Evolutionary conservation across 2,113 vertebrate species (phyloP).

Genomic region (Etia nguti): DNA sequence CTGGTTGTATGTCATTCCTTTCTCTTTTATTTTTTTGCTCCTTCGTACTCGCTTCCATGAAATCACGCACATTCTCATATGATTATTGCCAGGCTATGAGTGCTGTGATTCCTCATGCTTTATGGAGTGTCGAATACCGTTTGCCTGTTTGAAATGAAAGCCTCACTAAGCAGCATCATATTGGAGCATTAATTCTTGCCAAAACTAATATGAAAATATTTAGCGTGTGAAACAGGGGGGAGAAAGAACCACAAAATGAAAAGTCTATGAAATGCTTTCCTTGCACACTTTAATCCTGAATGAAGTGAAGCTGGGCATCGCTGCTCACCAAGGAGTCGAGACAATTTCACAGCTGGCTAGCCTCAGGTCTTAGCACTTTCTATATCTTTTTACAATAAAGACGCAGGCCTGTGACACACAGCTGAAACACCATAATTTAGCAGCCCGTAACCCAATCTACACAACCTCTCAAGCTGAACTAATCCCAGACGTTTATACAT

Average conservation of each 20-base stretch:
- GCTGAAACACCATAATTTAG: slow-evolving; percentile 47
- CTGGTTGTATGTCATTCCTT: not conserved
- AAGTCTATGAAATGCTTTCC: slow-evolving; percentile 48
- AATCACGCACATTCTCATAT: not conserved
- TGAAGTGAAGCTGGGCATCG: slow-evolving; percentile 39
- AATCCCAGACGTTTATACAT: slow-evolving; percentile 53
- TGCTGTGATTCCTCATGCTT: slow-evolving; percentile 24
- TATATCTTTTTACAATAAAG: slow-evolving; percentile 57
- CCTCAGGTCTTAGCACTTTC: slow-evolving; percentile 62
- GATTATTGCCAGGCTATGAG: slow-evolving; percentile 15
- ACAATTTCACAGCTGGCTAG: slow-evolving; percentile 71
- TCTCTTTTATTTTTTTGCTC: not conserved
- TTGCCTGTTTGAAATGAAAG: slow-evolving; percentile 42
- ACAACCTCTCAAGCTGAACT: slow-evolving; percentile 39
- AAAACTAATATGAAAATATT: slow-evolving; percentile 60
- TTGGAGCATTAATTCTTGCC: slow-evolving; percentile 36
- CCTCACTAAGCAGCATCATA: slow-evolving; percentile 21
- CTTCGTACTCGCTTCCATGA: slow-evolving; percentile 19
- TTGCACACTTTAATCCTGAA: slow-evolving; percentile 50
- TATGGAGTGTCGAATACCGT: slow-evolving; percentile 36
- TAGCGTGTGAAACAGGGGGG: not conserved
- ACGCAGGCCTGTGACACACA: slow-evolving; percentile 42
- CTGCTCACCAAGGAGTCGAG: slow-evolving; percentile 42
- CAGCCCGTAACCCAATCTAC: slow-evolving; percentile 51
- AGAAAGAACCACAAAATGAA: slow-evolving; percentile 30